Evolutionary conservation across 1,140 invertebrate genomes (phyloP), one percentile per base, ranked within the genome.

Genomic region (Danaus melanippus): DNA sequence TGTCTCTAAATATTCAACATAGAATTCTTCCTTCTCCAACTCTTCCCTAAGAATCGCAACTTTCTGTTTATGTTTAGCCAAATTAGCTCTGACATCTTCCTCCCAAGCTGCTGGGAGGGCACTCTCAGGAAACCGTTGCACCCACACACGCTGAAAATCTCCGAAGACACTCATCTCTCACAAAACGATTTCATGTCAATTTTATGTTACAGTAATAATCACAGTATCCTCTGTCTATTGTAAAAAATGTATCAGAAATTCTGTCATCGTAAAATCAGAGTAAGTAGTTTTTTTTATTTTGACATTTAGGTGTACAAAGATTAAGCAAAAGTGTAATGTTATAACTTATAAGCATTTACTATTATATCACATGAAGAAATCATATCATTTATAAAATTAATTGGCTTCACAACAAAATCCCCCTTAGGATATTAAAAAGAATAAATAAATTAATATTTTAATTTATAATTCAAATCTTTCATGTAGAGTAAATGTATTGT

Each of bases 101-200:
- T 95, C 94, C 95, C 94, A 96, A 79, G 93, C 94, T 76, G 93
- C 93, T 71, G 95, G 95, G 64, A 96, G 89, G 66, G 93, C 92
- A 88, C 93, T 95, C 74, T 94, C 93, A 58, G 95, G 94, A 90
- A 96, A 96, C 74, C 94, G 90, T 89, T 95, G 91, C 79, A 92
- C 88, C 95, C 95, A 96, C 76, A 95, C 93, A 76, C 93, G 92
- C 86, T 94, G 93, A 85, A 96, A 95, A 89, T 96, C 94, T 68
- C 92, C 92, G 82, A 94, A 95, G 67, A 95, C 93, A 89, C 94
- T 95, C 94, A 95, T 95, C 86, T 88, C 83, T 86, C 74, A 84
- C 75, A 84, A 84, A 84, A 79, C 83, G 83, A 82, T 86, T 77
- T 84, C 83, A 86, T 86, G 83, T 75, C 83, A 81, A 83, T 75